Percentiles rank a stretch among this genome's conserved stretches.
Evolutionary conservation across 2,797 vertebrate genomes (phyloP).

Genomic region (Falco concolor): DNA sequence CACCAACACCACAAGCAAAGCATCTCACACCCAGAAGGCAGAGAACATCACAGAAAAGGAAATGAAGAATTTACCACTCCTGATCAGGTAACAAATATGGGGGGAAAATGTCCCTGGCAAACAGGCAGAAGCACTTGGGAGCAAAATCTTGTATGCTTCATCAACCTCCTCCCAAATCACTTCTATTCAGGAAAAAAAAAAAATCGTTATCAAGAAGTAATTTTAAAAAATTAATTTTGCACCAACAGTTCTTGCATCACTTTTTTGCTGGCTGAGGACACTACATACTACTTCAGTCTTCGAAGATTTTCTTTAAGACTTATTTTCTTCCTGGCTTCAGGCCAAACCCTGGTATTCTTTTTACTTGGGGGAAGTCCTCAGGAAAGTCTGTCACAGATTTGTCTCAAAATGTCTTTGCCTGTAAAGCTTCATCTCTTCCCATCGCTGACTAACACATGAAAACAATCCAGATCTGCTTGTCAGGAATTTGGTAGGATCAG

Average conservation of each 20-base stretch:
- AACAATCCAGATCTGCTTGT: background rate
- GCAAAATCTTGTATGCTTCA: background rate
- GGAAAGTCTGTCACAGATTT: background rate
- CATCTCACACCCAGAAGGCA: background rate
- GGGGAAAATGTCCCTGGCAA: background rate
- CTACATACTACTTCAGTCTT: background rate
- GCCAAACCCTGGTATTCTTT: slow-evolving; percentile 30
- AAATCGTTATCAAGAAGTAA: background rate
- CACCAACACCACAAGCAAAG: background rate
- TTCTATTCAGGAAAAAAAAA: background rate
- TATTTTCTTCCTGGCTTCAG: slow-evolving; percentile 2
- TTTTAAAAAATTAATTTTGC: background rate
- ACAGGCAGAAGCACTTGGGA: background rate
- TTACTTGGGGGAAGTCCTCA: slow-evolving; percentile 35
- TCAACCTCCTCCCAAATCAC: background rate
- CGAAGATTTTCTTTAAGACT: background rate
- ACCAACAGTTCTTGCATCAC: background rate
- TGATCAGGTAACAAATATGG: background rate
- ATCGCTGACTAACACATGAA: background rate
- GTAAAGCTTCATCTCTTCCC: background rate
- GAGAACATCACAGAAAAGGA: background rate
- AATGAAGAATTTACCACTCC: background rate
- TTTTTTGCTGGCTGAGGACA: background rate
- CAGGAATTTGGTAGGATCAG: background rate
- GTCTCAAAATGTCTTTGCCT: background rate